These are phyloP conservation scores for Champsocephalus gunnari DNA, from an alignment of 2,797 vertebrate genomes.

Conservation along the genomic window DNA sequence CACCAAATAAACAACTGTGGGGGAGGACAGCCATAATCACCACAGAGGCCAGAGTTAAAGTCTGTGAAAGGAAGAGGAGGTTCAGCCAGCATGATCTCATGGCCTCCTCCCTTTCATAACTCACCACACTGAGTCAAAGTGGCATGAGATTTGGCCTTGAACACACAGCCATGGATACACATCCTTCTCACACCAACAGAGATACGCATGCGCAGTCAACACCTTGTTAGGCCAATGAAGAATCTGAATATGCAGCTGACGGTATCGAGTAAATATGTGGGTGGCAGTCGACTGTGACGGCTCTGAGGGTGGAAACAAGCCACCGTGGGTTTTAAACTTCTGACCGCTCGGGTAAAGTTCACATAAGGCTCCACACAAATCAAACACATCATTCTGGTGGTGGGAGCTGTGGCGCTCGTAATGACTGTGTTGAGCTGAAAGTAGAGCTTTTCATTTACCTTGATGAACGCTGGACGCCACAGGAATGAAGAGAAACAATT, in stretches of 20 bases:
- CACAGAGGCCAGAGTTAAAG: constrained; percentile 35
- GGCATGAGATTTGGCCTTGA: constrained; percentile 25
- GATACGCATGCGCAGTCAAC: constrained; percentile 45
- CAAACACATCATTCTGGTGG: constrained; percentile 58
- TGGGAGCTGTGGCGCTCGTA: constrained; percentile 62
- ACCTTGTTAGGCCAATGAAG: background rate
- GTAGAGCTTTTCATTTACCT: constrained; percentile 60
- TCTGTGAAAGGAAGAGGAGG: constrained; percentile 44
- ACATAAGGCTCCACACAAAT: constrained; percentile 44
- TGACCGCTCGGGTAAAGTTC: constrained; percentile 22
- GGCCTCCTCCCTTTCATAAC: constrained; percentile 67
- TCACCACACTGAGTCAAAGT: constrained; percentile 55
- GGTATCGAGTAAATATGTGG: constrained; percentile 65
- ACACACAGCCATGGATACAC: constrained; percentile 41
- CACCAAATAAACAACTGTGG: constrained; percentile 71
- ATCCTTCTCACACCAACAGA: constrained; percentile 31
- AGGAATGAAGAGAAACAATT: constrained; percentile 61
- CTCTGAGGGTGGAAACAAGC: constrained; percentile 19
- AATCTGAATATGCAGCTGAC: constrained; percentile 27
- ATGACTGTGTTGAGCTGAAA: constrained; percentile 58
- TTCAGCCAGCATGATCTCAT: constrained; percentile 56
- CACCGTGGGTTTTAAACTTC: constrained; percentile 33
- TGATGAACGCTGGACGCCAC: constrained; percentile 49
- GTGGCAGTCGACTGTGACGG: constrained; percentile 14
- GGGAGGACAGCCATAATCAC: constrained; percentile 66